phyloP scores from a whole-genome alignment of 1,140 invertebrate genomes.

The Ceratosolen fusciceps region DNA sequence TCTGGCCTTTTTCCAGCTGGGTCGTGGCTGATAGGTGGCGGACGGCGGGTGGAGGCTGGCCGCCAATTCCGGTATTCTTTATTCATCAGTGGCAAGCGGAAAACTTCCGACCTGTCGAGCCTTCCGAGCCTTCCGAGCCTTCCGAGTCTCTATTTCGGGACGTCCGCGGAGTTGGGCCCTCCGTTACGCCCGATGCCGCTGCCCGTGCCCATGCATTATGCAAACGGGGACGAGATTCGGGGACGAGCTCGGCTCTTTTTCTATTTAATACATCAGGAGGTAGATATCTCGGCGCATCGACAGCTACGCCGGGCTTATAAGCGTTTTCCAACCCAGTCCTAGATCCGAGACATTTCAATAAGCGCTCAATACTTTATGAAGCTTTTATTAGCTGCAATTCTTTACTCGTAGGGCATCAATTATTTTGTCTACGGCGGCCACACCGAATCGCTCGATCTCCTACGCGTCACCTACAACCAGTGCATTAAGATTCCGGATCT shows the following conservation, averaged over 20 bases:
- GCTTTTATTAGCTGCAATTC: no score
- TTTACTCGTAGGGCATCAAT: no score
- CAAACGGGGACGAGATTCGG: neutral
- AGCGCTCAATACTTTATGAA: no score
- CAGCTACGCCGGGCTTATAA: no score
- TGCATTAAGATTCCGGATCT: no score
- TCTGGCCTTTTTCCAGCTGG: conserved; percentile 1
- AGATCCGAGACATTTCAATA: no score
- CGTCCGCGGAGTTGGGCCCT: neutral
- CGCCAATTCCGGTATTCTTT: conserved; percentile 9
- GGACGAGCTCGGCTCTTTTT: neutral
- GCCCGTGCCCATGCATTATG: neutral
- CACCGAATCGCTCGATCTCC: no score
- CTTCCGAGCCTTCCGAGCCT: neutral
- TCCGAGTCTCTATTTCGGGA: neutral
- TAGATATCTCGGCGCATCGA: neutral
- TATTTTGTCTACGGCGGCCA: no score
- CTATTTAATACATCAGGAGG: neutral
- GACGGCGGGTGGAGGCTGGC: neutral
- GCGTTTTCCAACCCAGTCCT: no score
- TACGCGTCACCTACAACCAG: no score
- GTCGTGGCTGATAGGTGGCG: neutral
- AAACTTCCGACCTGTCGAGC: conserved; percentile 22
- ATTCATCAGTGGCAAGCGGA: conserved; percentile 20
- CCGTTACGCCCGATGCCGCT: neutral